Conservation (phyloP, 2,888 invertebrate species). For the Oscheius sp. region DNA sequence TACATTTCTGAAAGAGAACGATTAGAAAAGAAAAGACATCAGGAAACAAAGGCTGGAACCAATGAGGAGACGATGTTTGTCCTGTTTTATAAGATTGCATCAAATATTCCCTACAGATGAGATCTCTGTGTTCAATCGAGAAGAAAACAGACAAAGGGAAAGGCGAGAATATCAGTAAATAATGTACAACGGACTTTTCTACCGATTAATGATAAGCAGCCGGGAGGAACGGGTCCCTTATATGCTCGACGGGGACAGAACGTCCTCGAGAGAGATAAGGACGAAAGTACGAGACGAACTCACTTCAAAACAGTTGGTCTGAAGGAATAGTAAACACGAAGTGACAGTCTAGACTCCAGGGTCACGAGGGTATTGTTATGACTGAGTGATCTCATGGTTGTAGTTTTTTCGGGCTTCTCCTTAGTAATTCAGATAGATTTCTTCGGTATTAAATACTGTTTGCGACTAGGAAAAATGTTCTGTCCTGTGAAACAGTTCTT, state of each 20-base stretch:
- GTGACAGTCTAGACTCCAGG: no score
- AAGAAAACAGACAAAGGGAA: not conserved
- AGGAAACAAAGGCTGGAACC: not conserved
- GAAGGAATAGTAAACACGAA: no score
- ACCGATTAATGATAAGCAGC: not conserved
- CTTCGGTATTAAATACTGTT: no score
- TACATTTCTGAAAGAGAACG: not conserved
- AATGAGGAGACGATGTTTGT: not conserved
- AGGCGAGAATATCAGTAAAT: not conserved
- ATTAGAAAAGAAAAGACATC: not conserved
- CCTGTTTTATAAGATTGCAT: no score
- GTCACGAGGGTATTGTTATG: no score
- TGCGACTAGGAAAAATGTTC: no score
- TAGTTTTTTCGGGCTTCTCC: no score
- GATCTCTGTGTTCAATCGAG: not conserved
- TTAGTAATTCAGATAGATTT: no score
- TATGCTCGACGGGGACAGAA: not conserved
- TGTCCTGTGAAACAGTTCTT: no score
- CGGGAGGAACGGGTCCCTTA: not conserved
- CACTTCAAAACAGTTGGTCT: not conserved
- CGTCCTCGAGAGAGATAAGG: not conserved
- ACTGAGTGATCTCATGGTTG: no score
- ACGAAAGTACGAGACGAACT: not conserved
- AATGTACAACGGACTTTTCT: not conserved
- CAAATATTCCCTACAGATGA: no score